These are phyloP conservation scores for Alectura lathami DNA, from an alignment of 2,113 vertebrate genomes.

Conservation along the genomic window DNA sequence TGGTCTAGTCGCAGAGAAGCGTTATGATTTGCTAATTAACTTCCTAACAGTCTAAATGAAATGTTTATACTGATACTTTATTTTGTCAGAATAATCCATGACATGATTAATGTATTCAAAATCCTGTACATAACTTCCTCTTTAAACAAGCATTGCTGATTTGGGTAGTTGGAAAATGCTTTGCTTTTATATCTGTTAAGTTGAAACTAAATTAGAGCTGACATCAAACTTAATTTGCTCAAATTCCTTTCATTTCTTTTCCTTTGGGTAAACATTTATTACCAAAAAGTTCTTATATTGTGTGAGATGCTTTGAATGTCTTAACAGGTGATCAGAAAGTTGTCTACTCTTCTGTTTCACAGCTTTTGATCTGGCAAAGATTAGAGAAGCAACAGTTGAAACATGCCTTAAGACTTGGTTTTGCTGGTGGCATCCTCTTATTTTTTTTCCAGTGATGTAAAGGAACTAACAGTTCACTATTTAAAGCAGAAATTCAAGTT, in stretches of 20 bases:
- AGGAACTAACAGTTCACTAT: too few relatives aligned
- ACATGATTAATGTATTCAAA: background rate
- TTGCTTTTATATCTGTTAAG: background rate
- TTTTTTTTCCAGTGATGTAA: too few relatives aligned
- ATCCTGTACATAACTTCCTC: background rate
- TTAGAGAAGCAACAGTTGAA: background rate
- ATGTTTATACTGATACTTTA: background rate
- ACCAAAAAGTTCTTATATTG: background rate
- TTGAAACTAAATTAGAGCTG: background rate
- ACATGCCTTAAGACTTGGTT: background rate
- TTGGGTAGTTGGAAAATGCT: background rate
- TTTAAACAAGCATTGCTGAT: background rate
- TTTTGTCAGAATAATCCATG: background rate
- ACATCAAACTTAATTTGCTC: background rate
- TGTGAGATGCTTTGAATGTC: background rate
- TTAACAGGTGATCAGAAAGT: background rate
- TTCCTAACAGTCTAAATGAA: background rate
- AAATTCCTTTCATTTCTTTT: background rate
- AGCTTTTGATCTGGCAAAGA: background rate
- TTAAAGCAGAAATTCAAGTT: background rate
- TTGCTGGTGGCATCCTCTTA: background rate
- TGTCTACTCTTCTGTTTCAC: background rate
- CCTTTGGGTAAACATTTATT: background rate
- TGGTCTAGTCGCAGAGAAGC: background rate
- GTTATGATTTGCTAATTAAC: background rate